These are phyloP conservation scores for Hemithea aestivaria DNA, from an alignment of 2,888 invertebrate genomes.

Conservation along the genomic window DNA sequence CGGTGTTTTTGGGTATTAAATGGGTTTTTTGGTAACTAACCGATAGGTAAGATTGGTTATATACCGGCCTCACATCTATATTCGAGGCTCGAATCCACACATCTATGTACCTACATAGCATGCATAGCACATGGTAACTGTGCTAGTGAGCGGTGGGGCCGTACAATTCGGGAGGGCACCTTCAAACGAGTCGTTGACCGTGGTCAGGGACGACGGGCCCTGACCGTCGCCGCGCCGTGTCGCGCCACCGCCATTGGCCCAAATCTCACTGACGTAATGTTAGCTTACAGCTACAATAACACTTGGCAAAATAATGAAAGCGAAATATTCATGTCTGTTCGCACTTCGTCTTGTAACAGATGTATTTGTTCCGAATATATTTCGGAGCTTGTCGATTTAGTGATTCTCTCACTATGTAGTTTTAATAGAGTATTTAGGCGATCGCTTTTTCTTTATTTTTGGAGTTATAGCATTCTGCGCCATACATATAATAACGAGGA, in stretches of 20 bases:
- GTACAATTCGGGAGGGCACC: conserved; percentile 57
- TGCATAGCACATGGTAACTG: conserved; percentile 1
- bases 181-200: conserved; percentile 74
- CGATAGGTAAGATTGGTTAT: no score
- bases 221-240: conserved; percentile 43
- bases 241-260: conserved; percentile 36
- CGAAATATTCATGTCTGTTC: conserved; percentile 5
- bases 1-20: no score
- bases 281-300: conserved; percentile 4
- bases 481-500: no score
- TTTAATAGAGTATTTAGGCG: no score
- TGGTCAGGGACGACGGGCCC: conserved; percentile 70
- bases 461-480: no score
- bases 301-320: conserved; percentile 14
- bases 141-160: conserved; percentile 10
- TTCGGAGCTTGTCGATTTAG: no score
- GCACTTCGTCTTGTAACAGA: not conserved
- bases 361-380: no score
- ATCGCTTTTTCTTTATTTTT: no score
- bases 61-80: no score
- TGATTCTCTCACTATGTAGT: no score
- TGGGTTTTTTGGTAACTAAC: no score
- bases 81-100: no score
- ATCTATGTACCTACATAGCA: not conserved
- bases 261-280: conserved; percentile 42